Evolutionary conservation across 2,113 vertebrate genomes (phyloP).

Genomic region (Mus spicilegus): DNA sequence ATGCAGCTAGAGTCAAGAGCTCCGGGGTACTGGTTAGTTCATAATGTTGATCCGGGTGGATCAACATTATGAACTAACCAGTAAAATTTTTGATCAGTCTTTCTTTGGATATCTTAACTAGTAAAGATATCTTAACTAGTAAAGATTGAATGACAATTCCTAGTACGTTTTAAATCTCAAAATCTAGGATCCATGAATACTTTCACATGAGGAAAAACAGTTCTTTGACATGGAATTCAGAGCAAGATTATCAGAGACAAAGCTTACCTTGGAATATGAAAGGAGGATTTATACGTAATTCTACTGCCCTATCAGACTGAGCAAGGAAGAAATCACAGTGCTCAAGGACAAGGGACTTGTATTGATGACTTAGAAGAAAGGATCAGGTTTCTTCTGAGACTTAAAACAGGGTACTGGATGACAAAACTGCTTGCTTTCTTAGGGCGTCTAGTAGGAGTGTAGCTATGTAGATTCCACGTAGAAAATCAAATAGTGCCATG

Average conservation of each 20-base stretch:
- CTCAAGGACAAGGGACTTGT: rapidly evolving
- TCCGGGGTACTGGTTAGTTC: no score
- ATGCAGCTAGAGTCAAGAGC: no score
- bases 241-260: not conserved
- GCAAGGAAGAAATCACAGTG: not conserved
- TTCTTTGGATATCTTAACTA: not conserved
- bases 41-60: no score
- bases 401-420: not conserved
- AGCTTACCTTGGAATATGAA: not conserved
- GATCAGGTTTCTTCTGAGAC: not conserved
- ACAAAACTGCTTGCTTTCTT: not conserved
- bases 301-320: not conserved
- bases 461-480: not conserved
- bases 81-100: no score
- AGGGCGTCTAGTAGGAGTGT: not conserved
- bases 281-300: not conserved
- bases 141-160: no score
- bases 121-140: not conserved
- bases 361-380: not conserved
- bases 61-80: no score
- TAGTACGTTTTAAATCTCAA: not conserved
- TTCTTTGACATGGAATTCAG: not conserved
- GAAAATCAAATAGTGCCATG: not conserved
- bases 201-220: no score
- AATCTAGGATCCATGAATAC: not conserved